Percentiles rank a stretch among this genome's conserved stretches.
Conservation (phyloP, 2,113 vertebrate genomes). For the Antennarius striatus region DNA sequence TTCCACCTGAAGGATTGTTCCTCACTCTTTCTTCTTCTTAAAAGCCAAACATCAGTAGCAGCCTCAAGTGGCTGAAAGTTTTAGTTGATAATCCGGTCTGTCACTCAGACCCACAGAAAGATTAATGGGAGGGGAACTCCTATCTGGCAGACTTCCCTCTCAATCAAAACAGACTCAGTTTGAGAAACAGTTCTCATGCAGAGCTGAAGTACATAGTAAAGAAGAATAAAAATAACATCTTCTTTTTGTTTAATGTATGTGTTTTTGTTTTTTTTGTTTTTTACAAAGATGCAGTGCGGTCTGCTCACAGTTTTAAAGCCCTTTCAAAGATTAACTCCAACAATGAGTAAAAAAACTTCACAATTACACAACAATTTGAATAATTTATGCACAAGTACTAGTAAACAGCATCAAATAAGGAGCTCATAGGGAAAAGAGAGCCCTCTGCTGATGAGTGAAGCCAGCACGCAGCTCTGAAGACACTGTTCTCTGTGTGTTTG, state of each 20-base stretch:
- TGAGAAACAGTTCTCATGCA: slow-evolving; percentile 39
- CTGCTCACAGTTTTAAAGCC: too few species aligned
- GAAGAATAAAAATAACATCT: neutral
- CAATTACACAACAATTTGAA: too few species aligned
- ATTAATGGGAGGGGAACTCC: slow-evolving; percentile 75
- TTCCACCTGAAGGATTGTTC: slow-evolving; percentile 58
- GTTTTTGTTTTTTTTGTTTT: neutral
- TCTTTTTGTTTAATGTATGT: neutral
- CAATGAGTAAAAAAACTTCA: too few species aligned
- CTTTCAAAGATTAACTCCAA: too few species aligned
- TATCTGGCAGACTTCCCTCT: slow-evolving; percentile 63
- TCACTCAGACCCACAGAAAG: slow-evolving; percentile 63
- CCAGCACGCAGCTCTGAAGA: slow-evolving; percentile 9
- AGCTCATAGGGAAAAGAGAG: slow-evolving; percentile 30
- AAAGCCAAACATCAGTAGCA: slow-evolving; percentile 78
- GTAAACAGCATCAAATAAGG: slow-evolving; percentile 1
- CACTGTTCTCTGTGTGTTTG: neutral
- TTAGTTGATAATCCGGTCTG: slow-evolving; percentile 70
- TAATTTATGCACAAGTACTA: too few species aligned
- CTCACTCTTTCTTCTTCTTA: slow-evolving; percentile 68
- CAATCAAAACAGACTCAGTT: slow-evolving; percentile 59
- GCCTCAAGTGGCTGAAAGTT: slow-evolving; percentile 79
- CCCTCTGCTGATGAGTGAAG: slow-evolving; percentile 49
- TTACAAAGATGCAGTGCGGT: neutral
- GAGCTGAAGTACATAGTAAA: slow-evolving; percentile 7